These are phyloP conservation scores for Dynastes grantii DNA, from an alignment of 2,888 invertebrate species.

Conservation along the genomic window DNA sequence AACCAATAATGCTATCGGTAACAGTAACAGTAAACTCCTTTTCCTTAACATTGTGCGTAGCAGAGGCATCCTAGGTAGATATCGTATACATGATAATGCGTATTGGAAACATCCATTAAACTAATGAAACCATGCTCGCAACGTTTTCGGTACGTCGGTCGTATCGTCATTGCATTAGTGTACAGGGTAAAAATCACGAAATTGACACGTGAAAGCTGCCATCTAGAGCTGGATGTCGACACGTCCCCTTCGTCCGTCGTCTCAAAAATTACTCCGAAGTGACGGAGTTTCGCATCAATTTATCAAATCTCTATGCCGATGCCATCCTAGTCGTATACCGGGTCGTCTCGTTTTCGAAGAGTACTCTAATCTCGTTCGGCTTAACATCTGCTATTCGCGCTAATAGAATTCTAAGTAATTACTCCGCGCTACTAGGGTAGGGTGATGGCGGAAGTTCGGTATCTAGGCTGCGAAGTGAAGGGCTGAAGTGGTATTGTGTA, in stretches of 20 bases:
- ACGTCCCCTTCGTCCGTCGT: constrained; percentile 12
- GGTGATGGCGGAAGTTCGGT: constrained; percentile 56
- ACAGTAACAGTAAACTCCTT: too few species aligned
- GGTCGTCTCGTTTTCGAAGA: constrained; percentile 14
- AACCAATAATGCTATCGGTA: too few species aligned
- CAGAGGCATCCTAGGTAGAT: too few species aligned
- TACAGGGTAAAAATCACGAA: constrained; percentile 32
- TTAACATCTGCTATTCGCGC: constrained; percentile 56
- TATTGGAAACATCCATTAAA: constrained; percentile 35
- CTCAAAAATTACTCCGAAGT: constrained; percentile 24
- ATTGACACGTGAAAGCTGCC: constrained; percentile 34
- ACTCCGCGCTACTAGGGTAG: constrained; percentile 43
- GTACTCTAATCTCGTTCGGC: constrained; percentile 56
- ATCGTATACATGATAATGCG: constrained; percentile 8
- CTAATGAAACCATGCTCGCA: constrained; percentile 31
- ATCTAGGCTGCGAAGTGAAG: constrained; percentile 54
- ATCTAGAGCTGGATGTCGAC: neutral
- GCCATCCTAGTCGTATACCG: constrained; percentile 7
- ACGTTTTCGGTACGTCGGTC: constrained; percentile 13
- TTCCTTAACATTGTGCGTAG: too few species aligned
- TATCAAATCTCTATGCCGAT: constrained; percentile 41
- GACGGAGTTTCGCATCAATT: constrained; percentile 26
- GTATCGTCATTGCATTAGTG: constrained; percentile 30
- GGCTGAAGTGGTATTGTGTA: constrained; percentile 53
- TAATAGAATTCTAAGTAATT: constrained; percentile 56